Evolutionary conservation across 1,140 invertebrate genomes (phyloP), one percentile per base, ranked within the genome.

Genomic region (Lordiphosa stackelbergi): DNA sequence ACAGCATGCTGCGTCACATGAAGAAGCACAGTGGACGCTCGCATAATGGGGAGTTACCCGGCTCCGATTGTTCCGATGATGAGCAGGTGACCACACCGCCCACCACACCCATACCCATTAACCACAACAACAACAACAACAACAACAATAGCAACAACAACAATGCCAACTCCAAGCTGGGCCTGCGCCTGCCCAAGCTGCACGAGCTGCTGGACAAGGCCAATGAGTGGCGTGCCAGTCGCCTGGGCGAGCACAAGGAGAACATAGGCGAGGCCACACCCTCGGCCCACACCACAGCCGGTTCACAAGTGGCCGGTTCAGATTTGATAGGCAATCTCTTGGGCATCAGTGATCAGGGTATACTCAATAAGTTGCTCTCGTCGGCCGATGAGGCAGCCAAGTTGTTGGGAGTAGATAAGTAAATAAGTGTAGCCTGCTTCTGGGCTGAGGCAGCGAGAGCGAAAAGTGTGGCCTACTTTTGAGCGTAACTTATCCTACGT

Each of bases 1-100:
- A 97, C 89, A 96, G 94, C 85, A 97, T 97, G 95, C 90, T 97
- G 48, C 91, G 96, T 2, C 96, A 97, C 85, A 90, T 95, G 41
- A 96, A 96, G 88, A 97, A 96, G 84, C 95, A 96, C 75, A 88
- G 87, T 2, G 88, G 89, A 9, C 86, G 89, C 5, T 55, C 66
- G 3, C 71, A 74, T 19, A 84, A 85, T 49, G 89, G 89, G 22
- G 83, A 66, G 8, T 59, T 48, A 0, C 52, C 49, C 2, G 56
- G 88, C 16, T 88, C 87, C 9, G 87, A 88, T 38, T 79, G 79
- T 16, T 88, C 87, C 12, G 90, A 91, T 31, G 90, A 91, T 24
- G 87, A 88, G 16, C 79, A 89, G 11, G 68, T 85, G 0, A 71
- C 87, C 12, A 69, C 56, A 3, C 60, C 83, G 0, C 62, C 75